Conservation (phyloP, 2,113 vertebrate genomes). For the Pipra filicauda region DNA sequence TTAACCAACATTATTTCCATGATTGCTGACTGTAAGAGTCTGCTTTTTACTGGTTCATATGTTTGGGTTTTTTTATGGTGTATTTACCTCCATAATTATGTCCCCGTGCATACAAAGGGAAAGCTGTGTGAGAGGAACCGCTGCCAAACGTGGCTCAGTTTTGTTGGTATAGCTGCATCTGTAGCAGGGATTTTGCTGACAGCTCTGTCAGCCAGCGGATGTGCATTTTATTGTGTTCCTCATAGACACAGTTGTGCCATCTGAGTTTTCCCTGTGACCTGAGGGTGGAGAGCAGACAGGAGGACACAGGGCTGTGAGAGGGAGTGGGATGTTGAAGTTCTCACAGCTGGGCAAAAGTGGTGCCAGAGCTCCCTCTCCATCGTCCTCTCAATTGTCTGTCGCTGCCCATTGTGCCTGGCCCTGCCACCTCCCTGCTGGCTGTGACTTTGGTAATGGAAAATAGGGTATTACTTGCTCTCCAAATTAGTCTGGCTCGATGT, state of each 20-base stretch:
- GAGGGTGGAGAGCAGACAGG: neutral
- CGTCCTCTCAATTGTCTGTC: accelerated
- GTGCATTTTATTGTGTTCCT: neutral
- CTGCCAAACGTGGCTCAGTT: neutral
- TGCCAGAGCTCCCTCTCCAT: neutral
- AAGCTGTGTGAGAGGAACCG: neutral
- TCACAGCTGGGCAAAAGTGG: neutral
- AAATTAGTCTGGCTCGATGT: neutral
- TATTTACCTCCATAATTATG: neutral
- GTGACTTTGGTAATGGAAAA: neutral
- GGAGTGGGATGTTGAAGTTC: neutral
- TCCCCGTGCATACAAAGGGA: neutral
- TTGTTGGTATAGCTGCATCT: conserved; percentile 6
- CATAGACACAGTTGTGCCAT: neutral
- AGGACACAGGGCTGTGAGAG: neutral
- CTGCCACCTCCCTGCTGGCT: neutral
- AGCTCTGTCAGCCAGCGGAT: neutral
- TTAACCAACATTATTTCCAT: accelerated
- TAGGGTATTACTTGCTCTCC: neutral
- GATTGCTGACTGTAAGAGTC: neutral
- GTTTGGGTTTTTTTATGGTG: neutral
- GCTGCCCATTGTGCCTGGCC: accelerated
- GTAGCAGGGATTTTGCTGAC: neutral
- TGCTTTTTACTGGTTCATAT: neutral
- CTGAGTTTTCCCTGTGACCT: neutral